Evolutionary conservation across 2,797 vertebrate genomes (phyloP).

Genomic region (Neopelma chrysocephalum): DNA sequence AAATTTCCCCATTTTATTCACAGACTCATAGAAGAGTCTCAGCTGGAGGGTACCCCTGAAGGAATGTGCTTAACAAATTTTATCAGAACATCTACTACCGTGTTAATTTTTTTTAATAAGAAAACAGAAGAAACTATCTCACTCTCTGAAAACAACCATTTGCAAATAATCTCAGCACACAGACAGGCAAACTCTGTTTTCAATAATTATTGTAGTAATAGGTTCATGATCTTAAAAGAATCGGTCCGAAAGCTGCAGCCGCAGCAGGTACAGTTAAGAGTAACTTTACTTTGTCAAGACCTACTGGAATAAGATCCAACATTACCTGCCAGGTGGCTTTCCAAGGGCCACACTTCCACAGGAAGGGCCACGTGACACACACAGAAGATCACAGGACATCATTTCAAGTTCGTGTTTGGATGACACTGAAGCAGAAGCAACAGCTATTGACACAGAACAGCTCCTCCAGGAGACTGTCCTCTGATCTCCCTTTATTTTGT

Average conservation of each 20-base stretch:
- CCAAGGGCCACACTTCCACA: neutral
- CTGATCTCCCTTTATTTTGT: neutral
- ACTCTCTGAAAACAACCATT: slow-evolving; percentile 18
- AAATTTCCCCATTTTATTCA: neutral
- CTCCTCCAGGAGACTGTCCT: neutral
- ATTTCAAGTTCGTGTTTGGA: neutral
- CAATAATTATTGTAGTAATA: slow-evolving; percentile 6
- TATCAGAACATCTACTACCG: neutral
- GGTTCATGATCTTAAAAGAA: neutral
- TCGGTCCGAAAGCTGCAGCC: slow-evolving; percentile 12
- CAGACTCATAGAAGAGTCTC: neutral
- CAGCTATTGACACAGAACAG: neutral
- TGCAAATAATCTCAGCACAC: slow-evolving; percentile 6
- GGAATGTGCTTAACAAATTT: neutral
- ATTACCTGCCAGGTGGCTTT: neutral
- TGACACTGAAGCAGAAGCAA: neutral
- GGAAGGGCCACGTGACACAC: neutral
- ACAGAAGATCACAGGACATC: neutral
- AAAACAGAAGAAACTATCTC: neutral
- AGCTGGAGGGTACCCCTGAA: neutral
- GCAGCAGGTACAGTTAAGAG: neutral
- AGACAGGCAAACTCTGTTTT: slow-evolving; percentile 30
- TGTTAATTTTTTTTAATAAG: neutral
- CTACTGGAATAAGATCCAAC: neutral
- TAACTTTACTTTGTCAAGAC: neutral